A percentile compares a stretch with the other conserved stretches of the same genome.
Evolutionary conservation across 2,113 vertebrate genomes (phyloP).

Genomic region (Aptenodytes patagonicus): DNA sequence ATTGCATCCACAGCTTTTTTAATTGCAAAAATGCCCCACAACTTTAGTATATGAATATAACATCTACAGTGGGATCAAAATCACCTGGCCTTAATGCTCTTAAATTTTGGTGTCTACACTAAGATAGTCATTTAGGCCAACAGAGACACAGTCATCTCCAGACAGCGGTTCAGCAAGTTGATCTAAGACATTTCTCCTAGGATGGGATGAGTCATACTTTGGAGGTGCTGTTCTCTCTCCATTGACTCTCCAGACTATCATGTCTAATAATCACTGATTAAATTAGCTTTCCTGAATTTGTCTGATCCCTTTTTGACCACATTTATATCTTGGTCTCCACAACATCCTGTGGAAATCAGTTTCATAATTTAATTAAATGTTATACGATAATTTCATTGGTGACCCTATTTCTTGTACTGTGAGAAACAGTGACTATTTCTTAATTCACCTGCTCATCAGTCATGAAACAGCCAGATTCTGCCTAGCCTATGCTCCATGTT

Average conservation of each 20-base stretch:
- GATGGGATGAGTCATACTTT: conserved; percentile 30
- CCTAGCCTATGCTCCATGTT: background rate
- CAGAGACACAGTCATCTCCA: background rate
- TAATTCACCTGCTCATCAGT: background rate
- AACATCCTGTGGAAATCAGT: conserved; percentile 56
- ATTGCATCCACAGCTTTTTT: background rate
- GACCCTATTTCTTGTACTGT: conserved; percentile 7
- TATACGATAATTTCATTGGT: conserved; percentile 42
- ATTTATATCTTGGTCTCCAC: conserved; percentile 33
- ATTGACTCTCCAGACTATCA: conserved; percentile 47
- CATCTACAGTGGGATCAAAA: background rate
- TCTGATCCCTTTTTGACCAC: conserved; percentile 50
- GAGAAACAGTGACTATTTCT: background rate
- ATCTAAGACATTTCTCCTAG: background rate
- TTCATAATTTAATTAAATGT: background rate
- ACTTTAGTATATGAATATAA: background rate
- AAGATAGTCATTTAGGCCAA: background rate
- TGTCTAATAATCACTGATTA: conserved; percentile 45
- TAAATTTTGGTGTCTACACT: background rate
- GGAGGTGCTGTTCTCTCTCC: conserved; percentile 38
- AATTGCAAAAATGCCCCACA: background rate
- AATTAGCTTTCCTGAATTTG: conserved; percentile 47
- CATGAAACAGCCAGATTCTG: background rate
- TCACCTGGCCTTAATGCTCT: background rate
- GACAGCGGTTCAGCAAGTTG: background rate